phyloP scores from a whole-genome alignment of 2,797 vertebrate genomes.

The Melanogrammus aeglefinus region DNA sequence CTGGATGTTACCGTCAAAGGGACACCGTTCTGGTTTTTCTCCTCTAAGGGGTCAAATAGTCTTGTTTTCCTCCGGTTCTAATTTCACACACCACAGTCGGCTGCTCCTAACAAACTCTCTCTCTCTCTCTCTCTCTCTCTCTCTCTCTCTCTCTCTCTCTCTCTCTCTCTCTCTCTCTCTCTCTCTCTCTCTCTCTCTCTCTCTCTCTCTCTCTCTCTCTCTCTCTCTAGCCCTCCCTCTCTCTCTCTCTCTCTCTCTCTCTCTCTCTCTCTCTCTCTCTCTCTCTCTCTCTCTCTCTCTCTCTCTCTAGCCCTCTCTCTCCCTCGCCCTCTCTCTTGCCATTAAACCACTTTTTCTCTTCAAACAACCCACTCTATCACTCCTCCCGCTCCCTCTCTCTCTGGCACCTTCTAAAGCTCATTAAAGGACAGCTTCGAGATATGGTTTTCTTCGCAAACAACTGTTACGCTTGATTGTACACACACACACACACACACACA shows the following conservation, averaged over 20 bases:
- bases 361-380: too few species aligned
- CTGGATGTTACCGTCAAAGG: too few species aligned
- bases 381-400: not conserved
- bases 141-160: not conserved
- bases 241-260: too few species aligned
- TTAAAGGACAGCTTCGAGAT: not conserved
- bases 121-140: not conserved
- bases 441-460: not conserved
- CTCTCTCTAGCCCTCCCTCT: constrained; percentile 1
- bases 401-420: not conserved
- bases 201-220: not conserved
- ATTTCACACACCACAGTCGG: too few species aligned
- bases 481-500: too few species aligned
- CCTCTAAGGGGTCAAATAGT: too few species aligned
- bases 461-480: not conserved
- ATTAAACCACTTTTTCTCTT: not conserved
- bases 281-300: not conserved
- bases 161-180: not conserved
- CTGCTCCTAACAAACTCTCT: not conserved
- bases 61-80: too few species aligned
- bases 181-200: not conserved
- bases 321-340: not conserved
- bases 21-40: too few species aligned
- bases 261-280: too few species aligned
- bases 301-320: constrained; percentile 12